Base-by-base conservation (phyloP, 2,113 vertebrate species). In the Octodon degus region DNA sequence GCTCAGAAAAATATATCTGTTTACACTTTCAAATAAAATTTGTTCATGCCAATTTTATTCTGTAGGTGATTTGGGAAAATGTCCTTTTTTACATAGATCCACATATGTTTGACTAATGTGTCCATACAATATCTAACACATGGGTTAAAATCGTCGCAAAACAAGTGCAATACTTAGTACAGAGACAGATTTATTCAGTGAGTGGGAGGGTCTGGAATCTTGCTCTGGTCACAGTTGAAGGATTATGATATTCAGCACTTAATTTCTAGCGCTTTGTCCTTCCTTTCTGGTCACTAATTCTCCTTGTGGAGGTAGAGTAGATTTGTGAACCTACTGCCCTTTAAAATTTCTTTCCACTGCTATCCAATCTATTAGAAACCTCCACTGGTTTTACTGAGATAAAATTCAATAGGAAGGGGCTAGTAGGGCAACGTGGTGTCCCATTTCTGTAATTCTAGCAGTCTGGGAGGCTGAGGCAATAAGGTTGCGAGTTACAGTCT, bases 271-370 rank as follows among this genome's bases (percentile, higher is more conserved):
- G 58, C 9, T 32, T 83, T n/a, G 50, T 68, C 53, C 43, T 47
- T 96, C n/a, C 30, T 1, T 1, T 65, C 79, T 76, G 4, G 19
- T 47, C 87, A 9, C 13, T 74, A 14, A 25, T 32, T 76, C 72
- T 84, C 22, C 55, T 13, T 11, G 24, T 24, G 62, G 94, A 93
- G 82, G 68, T 19, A 55, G 81, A 77, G 47, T 68, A 5, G 27
- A 58, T 27, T 77, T 65, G 32, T 65, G 84, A 90, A 25, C 2
- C 50, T 11, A 3, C 9, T 17, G 20, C 32, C 85, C 25, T 1
- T 1, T 0, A 3, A 19, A n/a, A 6, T 3, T 47, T 32, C 1
- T 30, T 40, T 43, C 43, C 81, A 53, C 77, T 19, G 7, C 25
- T 1, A 0, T 32, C 8, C 7, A 12, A 27, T 47, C 14, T 12